A percentile compares a stretch with the other conserved stretches of the same genome.
Evolutionary conservation across 2,113 vertebrate species (phyloP).

Genomic region (Pan troglodytes): NHGRI_mPanTro3-v2.1_pri NC_072398.2:15991501-15992000

Average conservation of each 20-base stretch:
- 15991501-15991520: rapidly evolving
- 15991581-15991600: slow-evolving; percentile 99
- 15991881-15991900: too few relatives aligned
- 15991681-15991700: background rate
- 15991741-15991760: background rate
- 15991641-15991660: slow-evolving; percentile 93
- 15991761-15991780: background rate
- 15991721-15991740: background rate
- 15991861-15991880: background rate
- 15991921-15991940: background rate
- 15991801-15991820: background rate
- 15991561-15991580: slow-evolving; percentile 95
- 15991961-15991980: background rate
- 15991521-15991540: slow-evolving; percentile 81
- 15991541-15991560: slow-evolving; percentile 95
- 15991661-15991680: background rate
- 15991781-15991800: background rate
- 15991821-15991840: background rate
- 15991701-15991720: background rate
- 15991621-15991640: slow-evolving; percentile 96
- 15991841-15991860: background rate
- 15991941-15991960: background rate
- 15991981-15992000: rapidly evolving
- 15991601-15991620: slow-evolving; percentile 94
- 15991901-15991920: too few relatives aligned